phyloP scores from a whole-genome alignment of 1,140 invertebrate genomes.

The Eriosoma lanigerum region DNA sequence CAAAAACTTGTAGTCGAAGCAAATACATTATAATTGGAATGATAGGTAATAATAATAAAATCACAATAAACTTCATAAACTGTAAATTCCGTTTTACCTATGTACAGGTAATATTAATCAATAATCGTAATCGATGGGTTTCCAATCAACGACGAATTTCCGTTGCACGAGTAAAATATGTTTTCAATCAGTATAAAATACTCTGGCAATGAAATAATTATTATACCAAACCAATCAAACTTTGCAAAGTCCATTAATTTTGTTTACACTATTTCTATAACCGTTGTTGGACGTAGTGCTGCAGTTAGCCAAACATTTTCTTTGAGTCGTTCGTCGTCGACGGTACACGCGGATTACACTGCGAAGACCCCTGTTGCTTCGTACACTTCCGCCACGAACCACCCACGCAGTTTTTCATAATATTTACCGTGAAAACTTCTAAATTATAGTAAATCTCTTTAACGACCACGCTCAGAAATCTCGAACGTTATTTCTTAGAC shows the following conservation, averaged over 20 bases:
- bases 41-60: neutral
- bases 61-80: slow-evolving; percentile 3
- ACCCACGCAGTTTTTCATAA: neutral
- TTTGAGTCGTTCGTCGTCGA: neutral
- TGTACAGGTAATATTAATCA: neutral
- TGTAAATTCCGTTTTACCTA: neutral
- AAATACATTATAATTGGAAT: neutral
- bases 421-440: neutral
- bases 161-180: neutral
- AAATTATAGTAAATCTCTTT: slow-evolving; percentile 6
- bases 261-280: neutral
- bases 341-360: neutral
- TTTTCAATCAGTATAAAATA: neutral
- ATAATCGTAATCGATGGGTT: neutral
- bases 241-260: slow-evolving; percentile 8
- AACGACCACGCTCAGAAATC: neutral
- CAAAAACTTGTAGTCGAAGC: neutral
- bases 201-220: neutral
- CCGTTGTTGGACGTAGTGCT: neutral
- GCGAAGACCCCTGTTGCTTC: neutral
- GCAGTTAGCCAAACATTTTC: neutral
- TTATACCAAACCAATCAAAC: neutral
- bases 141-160: neutral
- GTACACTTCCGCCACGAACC: neutral
- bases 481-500: neutral